Base-by-base conservation (phyloP, 53 echinoderm and acorn worm genomes). In the Crossaster papposus region DNA sequence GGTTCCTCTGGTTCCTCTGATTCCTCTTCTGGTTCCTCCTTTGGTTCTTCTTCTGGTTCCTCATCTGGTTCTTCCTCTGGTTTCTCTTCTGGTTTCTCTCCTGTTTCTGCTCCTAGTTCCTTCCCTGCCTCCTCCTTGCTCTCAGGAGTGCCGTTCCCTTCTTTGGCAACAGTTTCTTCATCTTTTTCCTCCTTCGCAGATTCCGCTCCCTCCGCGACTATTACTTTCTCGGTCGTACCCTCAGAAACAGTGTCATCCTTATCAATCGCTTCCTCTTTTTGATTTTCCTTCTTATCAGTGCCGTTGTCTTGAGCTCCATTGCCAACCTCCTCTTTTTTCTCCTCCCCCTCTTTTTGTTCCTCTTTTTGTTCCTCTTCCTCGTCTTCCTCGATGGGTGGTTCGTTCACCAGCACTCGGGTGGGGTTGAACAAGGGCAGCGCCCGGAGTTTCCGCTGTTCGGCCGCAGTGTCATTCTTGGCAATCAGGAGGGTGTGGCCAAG, bases 401-500 rank as follows among this genome's bases (percentile, higher is more conserved):
- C 84, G 24, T 84, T 84, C 38, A 84, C 84, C 30, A 53, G 38
- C 30, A 84, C 89, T 58, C 90, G 91, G 50, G 83, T 79, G 6
- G 94, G 94, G 36, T 93, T 90, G 80, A 96, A 97, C 32, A 92
- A 83, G 3, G 98, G 98, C 34, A 96, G 77, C 55, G 92, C 84
- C 50, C 78, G 78, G 3, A 97, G 51, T 23, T 72, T 81, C 32
- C 91, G 91, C 63, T 92, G 93, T 70, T 97, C 98, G 34, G 93
- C 94, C 26, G 94, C 93, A 0, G 89, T 86, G 29, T 96, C 98
- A 51, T 94, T 93, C 30, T 92, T 89, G 31, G 93, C 98, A 23
- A 97, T 94, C 83, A 96, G 75, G 55, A 96, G 72, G 54, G 93
- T 92, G 89, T 97, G 98, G 1, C 98, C 98, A 70, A 89, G 88